Percentiles rank a stretch among this genome's conserved stretches.
Conservation (phyloP, 2,113 vertebrate genomes). For the Lethenteron camtschaticum region DNA sequence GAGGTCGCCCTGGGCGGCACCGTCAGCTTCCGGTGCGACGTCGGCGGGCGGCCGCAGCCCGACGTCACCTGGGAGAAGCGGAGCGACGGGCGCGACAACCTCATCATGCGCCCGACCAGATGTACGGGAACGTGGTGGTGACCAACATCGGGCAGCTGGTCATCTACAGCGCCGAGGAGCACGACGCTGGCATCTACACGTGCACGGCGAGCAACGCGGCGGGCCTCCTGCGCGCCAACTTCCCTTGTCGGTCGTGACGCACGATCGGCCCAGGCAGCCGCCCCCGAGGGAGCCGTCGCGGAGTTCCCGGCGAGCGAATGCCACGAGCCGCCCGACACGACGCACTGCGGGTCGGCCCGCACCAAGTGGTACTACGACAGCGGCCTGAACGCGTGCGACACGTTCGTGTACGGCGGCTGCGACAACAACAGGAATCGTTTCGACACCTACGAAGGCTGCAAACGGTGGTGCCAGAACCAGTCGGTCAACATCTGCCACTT, state of each 20-base stretch:
- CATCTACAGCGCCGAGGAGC: conserved; percentile 59
- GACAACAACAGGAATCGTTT: conserved; percentile 48
- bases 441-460: conserved; percentile 64
- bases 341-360: conserved; percentile 30
- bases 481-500: conserved; percentile 39
- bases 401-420: conserved; percentile 44
- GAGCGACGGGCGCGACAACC: conserved; percentile 39
- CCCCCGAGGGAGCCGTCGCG: conserved; percentile 16
- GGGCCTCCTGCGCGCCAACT: conserved; percentile 54
- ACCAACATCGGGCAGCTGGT: conserved; percentile 89
- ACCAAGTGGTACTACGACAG: conserved; percentile 66
- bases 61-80: conserved; percentile 90
- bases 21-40: conserved; percentile 69
- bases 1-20: conserved; percentile 53
- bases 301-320: conserved; percentile 43
- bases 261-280: conserved; percentile 14
- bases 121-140: conserved; percentile 86
- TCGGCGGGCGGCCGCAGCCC: conserved; percentile 42
- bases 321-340: conserved; percentile 29
- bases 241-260: conserved; percentile 48
- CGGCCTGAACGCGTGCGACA: conserved; percentile 39
- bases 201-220: conserved; percentile 55
- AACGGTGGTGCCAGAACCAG: conserved; percentile 34
- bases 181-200: conserved; percentile 71
- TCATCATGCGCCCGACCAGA: conserved; percentile 76